phyloP scores from a whole-genome alignment of 2,797 vertebrate species.

The Valencia hispanica region DNA sequence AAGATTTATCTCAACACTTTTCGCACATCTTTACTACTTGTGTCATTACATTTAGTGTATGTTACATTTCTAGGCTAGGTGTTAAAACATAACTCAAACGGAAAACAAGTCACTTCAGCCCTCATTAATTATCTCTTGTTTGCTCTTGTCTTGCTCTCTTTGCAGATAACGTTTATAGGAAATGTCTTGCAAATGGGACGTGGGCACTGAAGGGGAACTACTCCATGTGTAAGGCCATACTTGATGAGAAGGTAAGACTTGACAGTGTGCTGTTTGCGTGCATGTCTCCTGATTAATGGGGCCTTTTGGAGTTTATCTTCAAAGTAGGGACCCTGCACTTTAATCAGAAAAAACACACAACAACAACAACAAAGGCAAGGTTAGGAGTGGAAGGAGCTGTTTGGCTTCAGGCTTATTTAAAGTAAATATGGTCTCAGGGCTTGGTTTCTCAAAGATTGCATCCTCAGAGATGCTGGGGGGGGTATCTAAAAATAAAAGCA shows the following conservation, averaged over 20 bases:
- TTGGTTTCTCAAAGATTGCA: slow-evolving; percentile 13
- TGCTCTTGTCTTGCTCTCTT: slow-evolving; percentile 24
- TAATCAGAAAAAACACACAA: slow-evolving; percentile 28
- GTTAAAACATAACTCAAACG: not conserved
- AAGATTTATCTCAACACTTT: no score
- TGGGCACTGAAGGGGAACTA: slow-evolving; percentile 94
- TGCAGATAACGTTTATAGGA: slow-evolving; percentile 92
- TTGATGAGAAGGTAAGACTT: slow-evolving; percentile 88
- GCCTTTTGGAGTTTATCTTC: slow-evolving; percentile 9
- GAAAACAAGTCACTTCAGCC: not conserved
- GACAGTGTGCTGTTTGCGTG: not conserved
- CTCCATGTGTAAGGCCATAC: slow-evolving; percentile 94
- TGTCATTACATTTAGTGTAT: not conserved
- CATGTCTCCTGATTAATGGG: slow-evolving; percentile 27
- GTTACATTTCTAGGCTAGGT: not conserved
- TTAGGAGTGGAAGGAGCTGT: slow-evolving; percentile 9
- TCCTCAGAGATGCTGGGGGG: not conserved
- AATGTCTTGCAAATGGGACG: slow-evolving; percentile 89
- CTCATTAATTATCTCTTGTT: not conserved
- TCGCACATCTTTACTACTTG: slow-evolving; percentile 1
- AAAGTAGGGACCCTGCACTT: slow-evolving; percentile 12
- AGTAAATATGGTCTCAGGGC: slow-evolving; percentile 39
- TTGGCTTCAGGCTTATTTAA: slow-evolving; percentile 24
- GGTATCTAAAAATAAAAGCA: slow-evolving; percentile 9
- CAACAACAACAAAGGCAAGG: slow-evolving; percentile 23